Conservation (phyloP, 2,888 invertebrate species). For the Odontomyia ornata region DNA sequence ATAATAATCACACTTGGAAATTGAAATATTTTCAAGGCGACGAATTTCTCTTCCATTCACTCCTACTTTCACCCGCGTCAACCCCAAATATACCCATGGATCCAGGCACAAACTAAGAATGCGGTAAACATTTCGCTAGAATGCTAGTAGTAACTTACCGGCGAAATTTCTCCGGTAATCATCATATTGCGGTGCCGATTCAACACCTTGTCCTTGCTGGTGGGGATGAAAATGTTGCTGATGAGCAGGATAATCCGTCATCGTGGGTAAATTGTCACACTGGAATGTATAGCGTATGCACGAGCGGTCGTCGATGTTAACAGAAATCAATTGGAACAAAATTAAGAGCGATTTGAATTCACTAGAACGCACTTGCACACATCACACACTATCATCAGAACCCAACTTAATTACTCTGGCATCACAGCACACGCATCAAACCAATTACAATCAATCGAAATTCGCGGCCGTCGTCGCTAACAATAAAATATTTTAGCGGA, state of each 20-base stretch:
- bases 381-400: conserved; percentile 12
- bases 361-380: not conserved
- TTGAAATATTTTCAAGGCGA: conserved; percentile 1
- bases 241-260: not conserved
- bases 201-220: conserved; percentile 13
- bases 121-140: no score
- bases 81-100: no score
- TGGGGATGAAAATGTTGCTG: not conserved
- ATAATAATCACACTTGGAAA: not conserved
- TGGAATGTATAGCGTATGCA: not conserved
- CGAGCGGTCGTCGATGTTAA: conserved; percentile 8
- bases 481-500: conserved; percentile 18
- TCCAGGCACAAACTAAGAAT: no score
- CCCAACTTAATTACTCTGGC: not conserved
- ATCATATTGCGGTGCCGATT: conserved; percentile 51
- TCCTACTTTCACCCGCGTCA: not conserved
- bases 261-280: not conserved
- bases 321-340: not conserved
- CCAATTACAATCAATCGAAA: conserved; percentile 23
- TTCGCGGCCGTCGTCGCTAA: not conserved
- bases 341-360: conserved; percentile 21
- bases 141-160: conserved; percentile 50
- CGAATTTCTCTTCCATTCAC: not conserved
- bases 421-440: conserved; percentile 7
- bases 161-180: conserved; percentile 55